phyloP scores from a whole-genome alignment of 2,888 invertebrate species.

The Mythimna impura region DNA sequence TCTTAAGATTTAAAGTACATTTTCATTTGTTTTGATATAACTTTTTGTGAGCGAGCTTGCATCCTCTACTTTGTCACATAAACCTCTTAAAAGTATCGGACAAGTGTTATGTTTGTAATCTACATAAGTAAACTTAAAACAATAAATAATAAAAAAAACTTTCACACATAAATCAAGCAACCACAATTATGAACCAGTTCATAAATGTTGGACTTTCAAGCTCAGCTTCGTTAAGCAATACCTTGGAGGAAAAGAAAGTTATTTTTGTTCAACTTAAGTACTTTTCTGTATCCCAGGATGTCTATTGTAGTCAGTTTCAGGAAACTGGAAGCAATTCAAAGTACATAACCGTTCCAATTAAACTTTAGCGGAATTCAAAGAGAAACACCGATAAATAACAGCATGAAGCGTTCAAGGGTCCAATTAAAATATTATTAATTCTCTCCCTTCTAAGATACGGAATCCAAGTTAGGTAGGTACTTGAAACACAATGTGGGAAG shows the following conservation, averaged over 20 bases:
- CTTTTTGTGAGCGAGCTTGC: too few relatives aligned
- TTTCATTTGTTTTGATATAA: too few relatives aligned
- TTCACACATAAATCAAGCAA: slow-evolving; percentile 3
- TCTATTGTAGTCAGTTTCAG: slow-evolving; percentile 44
- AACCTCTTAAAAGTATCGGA: too few relatives aligned
- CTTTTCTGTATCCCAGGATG: slow-evolving; percentile 14
- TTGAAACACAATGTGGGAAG: slow-evolving; percentile 39
- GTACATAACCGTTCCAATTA: slow-evolving; percentile 57
- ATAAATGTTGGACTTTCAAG: slow-evolving; percentile 13
- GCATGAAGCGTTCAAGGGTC: slow-evolving; percentile 45
- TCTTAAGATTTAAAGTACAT: too few relatives aligned
- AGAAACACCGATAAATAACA: slow-evolving; percentile 62
- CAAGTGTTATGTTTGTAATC: too few relatives aligned
- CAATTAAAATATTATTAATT: slow-evolving; percentile 66
- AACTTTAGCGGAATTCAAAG: slow-evolving; percentile 61
- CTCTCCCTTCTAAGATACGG: slow-evolving; percentile 38
- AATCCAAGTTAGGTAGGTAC: slow-evolving; percentile 41
- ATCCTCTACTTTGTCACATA: too few relatives aligned
- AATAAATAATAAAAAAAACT: neutral
- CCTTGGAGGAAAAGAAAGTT: slow-evolving; percentile 3
- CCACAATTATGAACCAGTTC: slow-evolving; percentile 1
- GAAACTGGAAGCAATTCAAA: slow-evolving; percentile 34
- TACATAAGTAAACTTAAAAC: too few relatives aligned
- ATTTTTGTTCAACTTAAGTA: slow-evolving; percentile 36
- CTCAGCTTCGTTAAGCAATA: slow-evolving; percentile 13